Base-by-base conservation (phyloP, 2,113 vertebrate species). In the Rhinolophus ferrumequinum region DNA sequence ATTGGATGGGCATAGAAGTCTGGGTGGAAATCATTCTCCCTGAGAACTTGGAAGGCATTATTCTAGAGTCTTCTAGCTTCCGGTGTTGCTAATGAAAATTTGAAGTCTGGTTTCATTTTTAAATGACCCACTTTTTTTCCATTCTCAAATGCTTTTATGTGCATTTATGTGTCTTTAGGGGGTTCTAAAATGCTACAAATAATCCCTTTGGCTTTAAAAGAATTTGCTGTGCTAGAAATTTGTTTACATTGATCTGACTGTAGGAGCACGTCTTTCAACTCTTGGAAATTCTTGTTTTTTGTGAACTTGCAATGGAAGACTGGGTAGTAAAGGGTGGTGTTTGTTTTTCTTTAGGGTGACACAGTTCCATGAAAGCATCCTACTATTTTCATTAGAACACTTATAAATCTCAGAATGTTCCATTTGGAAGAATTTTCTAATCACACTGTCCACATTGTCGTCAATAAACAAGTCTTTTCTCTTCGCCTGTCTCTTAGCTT, bases 371-470 rank as follows among this genome's bases (percentile, higher is more conserved):
- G 44, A 67, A 38, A 11, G 89, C 52, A 83, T 73, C 14, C 5
- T 35, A 30, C 67, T 38, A 19, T 85, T 26, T 90, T 94, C 92
- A 72, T 88, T 83, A 76, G 69, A 24, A 35, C 22, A 90, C 24
- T 76, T 80, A 84, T 1, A 47, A 41, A 66, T 79, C 28, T 44
- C 6, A 3, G 52, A 58, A 93, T 6, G 6, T 83, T 80, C 47
- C 92, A 7, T 52, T 60, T 93, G 47, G 58, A 33, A 85, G n/a
- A 62, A 82, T 87, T 93, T 95, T 94, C 80, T 73, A 80, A 64
- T 76, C 44, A 73, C 60, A 69, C 21, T 81, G 24, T 80, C 73
- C 47, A 84, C 58, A 35, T 44, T 41, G 28, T 64, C 9, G 58
- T 94, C 77, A 89, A 50, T 52, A 58, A 79, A 19, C 21, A 35